phyloP scores from a whole-genome alignment of 1,140 invertebrate species.

The Ips typographus region DNA sequence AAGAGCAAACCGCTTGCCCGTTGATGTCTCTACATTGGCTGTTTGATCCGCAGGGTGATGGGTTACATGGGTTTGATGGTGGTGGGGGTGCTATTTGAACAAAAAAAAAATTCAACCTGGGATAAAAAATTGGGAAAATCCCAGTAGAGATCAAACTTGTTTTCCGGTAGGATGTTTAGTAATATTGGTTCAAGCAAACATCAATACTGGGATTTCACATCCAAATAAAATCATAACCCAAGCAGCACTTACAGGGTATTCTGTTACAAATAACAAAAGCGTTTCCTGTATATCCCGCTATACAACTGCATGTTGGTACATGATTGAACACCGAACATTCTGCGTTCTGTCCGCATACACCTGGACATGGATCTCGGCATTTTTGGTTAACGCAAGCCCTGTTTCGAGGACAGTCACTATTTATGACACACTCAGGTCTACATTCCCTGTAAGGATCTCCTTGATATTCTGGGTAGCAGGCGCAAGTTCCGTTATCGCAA shows the following conservation, averaged over 20 bases:
- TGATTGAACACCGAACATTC: constrained; percentile 71
- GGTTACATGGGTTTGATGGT: constrained; percentile 63
- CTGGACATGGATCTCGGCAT: constrained; percentile 73
- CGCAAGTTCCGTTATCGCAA: constrained; percentile 62
- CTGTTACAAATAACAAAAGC: constrained; percentile 63
- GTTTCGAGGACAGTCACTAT: constrained; percentile 66
- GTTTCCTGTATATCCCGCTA: constrained; percentile 65
- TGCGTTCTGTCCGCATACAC: constrained; percentile 71
- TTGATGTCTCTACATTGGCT: constrained; percentile 71
- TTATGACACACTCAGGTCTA: constrained; percentile 68
- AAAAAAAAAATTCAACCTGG: not conserved
- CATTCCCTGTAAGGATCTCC: constrained; percentile 68
- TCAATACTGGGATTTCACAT: not conserved
- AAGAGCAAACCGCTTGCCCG: constrained; percentile 74
- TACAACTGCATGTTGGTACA: constrained; percentile 71
- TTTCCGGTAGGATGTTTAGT: no score
- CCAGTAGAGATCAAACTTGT: no score
- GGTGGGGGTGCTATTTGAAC: constrained; percentile 28
- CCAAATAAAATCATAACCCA: no score
- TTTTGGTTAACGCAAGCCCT: constrained; percentile 69
- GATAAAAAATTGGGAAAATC: no score
- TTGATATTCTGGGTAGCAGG: constrained; percentile 68
- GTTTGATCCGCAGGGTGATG: constrained; percentile 76
- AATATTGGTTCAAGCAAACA: not conserved
- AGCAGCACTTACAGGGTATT: constrained; percentile 38